Evolutionary conservation across 2,888 invertebrate species (phyloP), one percentile per base, ranked within the genome.

Genomic region (Drosophila paranaensis): DNA sequence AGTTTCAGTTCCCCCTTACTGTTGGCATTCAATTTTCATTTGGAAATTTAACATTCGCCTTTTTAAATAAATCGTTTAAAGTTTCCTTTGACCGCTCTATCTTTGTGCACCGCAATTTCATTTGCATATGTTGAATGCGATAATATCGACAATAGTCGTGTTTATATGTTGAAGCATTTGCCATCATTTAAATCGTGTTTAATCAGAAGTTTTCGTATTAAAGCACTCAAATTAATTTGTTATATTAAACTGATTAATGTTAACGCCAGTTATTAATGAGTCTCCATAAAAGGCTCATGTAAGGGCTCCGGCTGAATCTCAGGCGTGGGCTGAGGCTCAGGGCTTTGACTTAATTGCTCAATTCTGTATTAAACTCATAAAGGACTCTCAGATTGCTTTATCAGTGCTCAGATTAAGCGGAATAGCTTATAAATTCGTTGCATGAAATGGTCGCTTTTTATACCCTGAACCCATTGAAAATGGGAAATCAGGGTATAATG

Each of bases 211-310:
- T 64, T 39, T 30, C 20, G 40, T 35, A 27, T 14, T 67, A 61
- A 71, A 63, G 43, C 43, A 16, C 42, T 54, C 55, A 45, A 72
- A 75, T 84, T 81, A 88, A 86, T 86, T 83, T 79, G 86, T 74
- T 65, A 84, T 83, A 81, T 86, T 81, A 82, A 81, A 70, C 88
- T 79, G 88, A 88, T 86, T 74, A 86, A 84, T 88, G 86, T 51
- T 30, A 13, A 66, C 46, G 68, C 48, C 70, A 53, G 65, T 81
- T 79, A 84, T 84, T 81, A 81, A 84, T 88, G 84, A 43, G 35
- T 27, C 9, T 8, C 60, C 72, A 73, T 68, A 64, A 57, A 60
- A 51, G 60, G 60, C 50, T 39, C 37, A 35, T 33, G 39, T 14
- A 39, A 10, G 2, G 39, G 55, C 71, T 25, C 67, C 50, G 43